phyloP scores from a whole-genome alignment of 2,888 invertebrate species.

The Salticus scenicus region DNA sequence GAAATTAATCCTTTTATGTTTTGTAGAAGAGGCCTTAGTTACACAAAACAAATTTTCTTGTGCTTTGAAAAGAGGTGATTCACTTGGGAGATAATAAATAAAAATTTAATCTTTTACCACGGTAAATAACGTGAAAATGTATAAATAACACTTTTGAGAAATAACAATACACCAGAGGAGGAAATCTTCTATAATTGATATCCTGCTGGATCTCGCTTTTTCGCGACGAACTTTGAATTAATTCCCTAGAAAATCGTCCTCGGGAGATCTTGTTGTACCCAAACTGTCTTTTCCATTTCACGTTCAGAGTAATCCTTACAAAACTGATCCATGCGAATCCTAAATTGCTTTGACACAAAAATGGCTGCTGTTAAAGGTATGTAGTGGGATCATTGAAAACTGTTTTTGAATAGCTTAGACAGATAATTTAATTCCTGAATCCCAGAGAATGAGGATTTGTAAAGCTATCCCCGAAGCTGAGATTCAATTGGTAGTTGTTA shows the following conservation, averaged over 20 bases:
- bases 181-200: slow-evolving; percentile 35
- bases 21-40: neutral
- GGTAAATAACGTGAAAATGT: neutral
- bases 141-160: neutral
- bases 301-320: too few species aligned
- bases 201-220: neutral
- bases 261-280: too few species aligned
- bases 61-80: neutral
- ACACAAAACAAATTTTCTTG: neutral
- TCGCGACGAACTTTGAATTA: neutral
- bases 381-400: slow-evolving; percentile 27
- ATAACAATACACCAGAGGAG: neutral
- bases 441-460: slow-evolving; percentile 21
- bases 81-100: slow-evolving; percentile 13
- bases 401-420: slow-evolving; percentile 41
- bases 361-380: slow-evolving; percentile 24
- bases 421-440: slow-evolving; percentile 54
- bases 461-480: neutral
- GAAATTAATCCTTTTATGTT: slow-evolving; percentile 3
- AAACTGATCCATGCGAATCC: too few species aligned
- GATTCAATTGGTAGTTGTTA: slow-evolving; percentile 59
- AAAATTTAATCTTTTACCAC: neutral
- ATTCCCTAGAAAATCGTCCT: neutral
- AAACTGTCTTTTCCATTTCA: too few species aligned
- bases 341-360: slow-evolving; percentile 46